Evolutionary conservation across 2,113 vertebrate species (phyloP).

Genomic region (Micronycteris hirsuta): DNA sequence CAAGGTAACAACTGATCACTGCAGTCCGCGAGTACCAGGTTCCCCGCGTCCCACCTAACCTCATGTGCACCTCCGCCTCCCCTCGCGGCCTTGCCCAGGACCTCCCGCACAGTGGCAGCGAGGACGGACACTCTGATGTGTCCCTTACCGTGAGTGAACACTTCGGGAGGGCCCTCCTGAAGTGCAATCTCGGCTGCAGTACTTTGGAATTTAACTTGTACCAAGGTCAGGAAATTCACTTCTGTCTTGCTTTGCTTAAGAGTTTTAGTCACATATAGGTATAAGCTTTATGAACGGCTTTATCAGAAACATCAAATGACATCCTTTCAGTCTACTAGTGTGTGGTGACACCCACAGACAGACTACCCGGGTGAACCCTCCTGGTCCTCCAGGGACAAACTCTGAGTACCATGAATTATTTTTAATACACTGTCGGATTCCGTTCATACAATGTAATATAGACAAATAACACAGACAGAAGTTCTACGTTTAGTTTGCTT

Average conservation of each 20-base stretch:
- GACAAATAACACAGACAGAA: not conserved
- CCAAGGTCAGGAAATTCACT: not conserved
- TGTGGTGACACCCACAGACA: too few species aligned
- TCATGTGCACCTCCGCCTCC: not conserved
- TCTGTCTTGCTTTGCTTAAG: not conserved
- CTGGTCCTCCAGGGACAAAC: not conserved
- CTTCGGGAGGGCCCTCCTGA: not conserved
- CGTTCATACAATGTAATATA: too few species aligned
- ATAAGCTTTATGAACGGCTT: not conserved
- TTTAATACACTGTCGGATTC: not conserved
- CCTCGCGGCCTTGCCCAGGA: not conserved
- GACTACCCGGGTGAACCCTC: not conserved
- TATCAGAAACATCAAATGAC: not conserved
- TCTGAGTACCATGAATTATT: too few species aligned
- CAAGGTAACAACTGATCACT: not conserved
- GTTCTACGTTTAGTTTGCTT: not conserved
- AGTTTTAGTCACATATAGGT: not conserved
- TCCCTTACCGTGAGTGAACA: not conserved
- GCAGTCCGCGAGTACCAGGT: not conserved
- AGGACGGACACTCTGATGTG: accelerated
- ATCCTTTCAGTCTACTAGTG: not conserved
- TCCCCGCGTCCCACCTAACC: not conserved
- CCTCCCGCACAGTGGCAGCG: too few species aligned
- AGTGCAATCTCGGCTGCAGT: not conserved
- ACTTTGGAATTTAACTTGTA: not conserved